A percentile compares a stretch with the other conserved stretches of the same genome.
Conservation (phyloP, 2,113 vertebrate species). For the Diglossa brunneiventris region DNA sequence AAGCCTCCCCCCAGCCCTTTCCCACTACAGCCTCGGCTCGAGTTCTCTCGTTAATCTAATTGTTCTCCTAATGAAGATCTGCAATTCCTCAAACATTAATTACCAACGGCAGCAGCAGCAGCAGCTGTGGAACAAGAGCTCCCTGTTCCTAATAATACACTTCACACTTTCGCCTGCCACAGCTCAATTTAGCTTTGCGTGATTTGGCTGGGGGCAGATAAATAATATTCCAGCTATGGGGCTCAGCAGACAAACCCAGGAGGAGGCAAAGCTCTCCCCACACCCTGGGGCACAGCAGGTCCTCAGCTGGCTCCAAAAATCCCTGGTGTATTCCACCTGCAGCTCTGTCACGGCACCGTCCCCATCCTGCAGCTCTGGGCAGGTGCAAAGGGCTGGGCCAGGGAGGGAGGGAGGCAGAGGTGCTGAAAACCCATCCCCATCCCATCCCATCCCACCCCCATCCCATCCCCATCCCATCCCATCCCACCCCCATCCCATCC, state of each 20-base stretch:
- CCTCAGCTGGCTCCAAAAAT: neutral
- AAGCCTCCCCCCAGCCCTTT: slow-evolving; percentile 1
- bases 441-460: too few species aligned
- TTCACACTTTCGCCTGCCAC: slow-evolving; percentile 57
- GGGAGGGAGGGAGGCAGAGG: neutral
- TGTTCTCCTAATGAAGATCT: slow-evolving; percentile 73
- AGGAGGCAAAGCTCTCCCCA: neutral
- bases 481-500: too few species aligned
- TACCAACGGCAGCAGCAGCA: slow-evolving; percentile 53
- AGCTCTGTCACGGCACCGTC: neutral
- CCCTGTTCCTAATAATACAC: slow-evolving; percentile 63
- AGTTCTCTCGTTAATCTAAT: slow-evolving; percentile 58
- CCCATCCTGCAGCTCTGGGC: neutral
- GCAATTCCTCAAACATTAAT: slow-evolving; percentile 69
- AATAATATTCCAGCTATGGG: neutral
- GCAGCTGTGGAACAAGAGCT: slow-evolving; percentile 59
- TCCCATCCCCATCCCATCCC: too few species aligned
- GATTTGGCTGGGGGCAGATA: slow-evolving; percentile 24
- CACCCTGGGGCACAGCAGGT: rapidly evolving
- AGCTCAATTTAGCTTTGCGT: slow-evolving; percentile 51
- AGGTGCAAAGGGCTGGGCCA: neutral
- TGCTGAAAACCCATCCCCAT: too few species aligned
- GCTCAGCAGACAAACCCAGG: neutral
- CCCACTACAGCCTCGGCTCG: slow-evolving; percentile 14
- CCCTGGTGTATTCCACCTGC: neutral